Evolutionary conservation across 2,888 invertebrate genomes (phyloP).

Genomic region (Mythimna albipuncta): DNA sequence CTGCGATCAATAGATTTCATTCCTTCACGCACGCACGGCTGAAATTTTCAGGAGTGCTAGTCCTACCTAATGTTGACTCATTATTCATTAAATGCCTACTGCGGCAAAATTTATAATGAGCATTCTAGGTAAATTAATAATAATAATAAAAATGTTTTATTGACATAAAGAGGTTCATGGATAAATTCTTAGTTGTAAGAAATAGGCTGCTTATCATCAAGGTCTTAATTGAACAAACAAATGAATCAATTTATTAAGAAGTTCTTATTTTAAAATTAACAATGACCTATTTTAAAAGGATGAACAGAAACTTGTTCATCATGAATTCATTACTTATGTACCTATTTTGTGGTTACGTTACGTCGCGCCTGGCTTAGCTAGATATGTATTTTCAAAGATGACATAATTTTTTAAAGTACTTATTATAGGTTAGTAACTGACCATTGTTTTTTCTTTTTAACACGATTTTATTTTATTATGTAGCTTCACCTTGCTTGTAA

Average conservation of each 20-base stretch:
- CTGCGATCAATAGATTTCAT: conserved; percentile 52
- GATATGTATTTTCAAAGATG: background rate
- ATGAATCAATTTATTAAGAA: conserved; percentile 49
- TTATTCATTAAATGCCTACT: conserved; percentile 3
- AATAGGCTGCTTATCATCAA: background rate
- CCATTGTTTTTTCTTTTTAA: background rate
- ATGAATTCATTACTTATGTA: background rate
- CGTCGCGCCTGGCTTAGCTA: background rate
- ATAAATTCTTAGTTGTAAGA: background rate
- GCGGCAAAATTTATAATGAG: background rate
- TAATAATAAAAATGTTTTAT: too few relatives aligned
- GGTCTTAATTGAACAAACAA: conserved; percentile 32
- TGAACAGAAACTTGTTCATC: conserved; percentile 3
- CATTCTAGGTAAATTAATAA: background rate
- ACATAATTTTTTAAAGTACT: background rate
- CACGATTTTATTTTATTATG: too few relatives aligned
- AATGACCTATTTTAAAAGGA: conserved; percentile 17
- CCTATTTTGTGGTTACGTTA: background rate
- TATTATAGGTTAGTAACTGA: too few relatives aligned
- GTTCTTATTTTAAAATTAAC: conserved; percentile 3
- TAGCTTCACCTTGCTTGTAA: too few relatives aligned
- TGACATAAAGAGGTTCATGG: too few relatives aligned
- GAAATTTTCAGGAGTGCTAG: conserved; percentile 11
- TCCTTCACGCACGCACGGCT: conserved; percentile 22
- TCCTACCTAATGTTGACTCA: conserved; percentile 3